These are phyloP conservation scores for Drosophila guanche DNA, from an alignment of 1,140 invertebrate genomes.

Conservation along the genomic window DNA sequence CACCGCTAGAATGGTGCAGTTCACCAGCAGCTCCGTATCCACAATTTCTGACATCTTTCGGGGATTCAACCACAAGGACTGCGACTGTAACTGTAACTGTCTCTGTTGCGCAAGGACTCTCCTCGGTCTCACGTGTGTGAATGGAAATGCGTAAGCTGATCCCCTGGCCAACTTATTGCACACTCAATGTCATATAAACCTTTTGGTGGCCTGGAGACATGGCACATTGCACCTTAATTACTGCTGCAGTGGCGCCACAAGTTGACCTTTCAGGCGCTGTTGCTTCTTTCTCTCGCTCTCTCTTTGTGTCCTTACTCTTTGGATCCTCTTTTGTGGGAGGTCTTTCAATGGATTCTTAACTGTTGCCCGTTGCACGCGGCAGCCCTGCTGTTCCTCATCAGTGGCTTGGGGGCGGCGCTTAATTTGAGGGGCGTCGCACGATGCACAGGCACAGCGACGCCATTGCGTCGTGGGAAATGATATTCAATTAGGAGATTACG, in stretches of 20 bases:
- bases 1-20: constrained; percentile 80
- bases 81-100: too few relatives aligned
- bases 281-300: background rate
- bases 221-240: constrained; percentile 50
- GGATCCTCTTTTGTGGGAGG: constrained; percentile 8
- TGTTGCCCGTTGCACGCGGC: constrained; percentile 6
- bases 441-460: constrained; percentile 12
- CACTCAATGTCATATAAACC: constrained; percentile 55
- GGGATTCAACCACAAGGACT: background rate
- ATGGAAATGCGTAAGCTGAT: constrained; percentile 20
- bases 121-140: too few relatives aligned
- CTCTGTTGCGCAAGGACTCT: constrained; percentile 43
- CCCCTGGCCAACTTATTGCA: constrained; percentile 38
- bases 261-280: constrained; percentile 11
- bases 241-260: constrained; percentile 10
- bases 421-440: constrained; percentile 16
- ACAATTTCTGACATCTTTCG: constrained; percentile 77
- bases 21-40: constrained; percentile 79
- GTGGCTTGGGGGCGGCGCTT: background rate
- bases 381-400: background rate
- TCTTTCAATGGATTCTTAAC: constrained; percentile 16
- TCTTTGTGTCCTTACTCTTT: background rate
- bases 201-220: constrained; percentile 15
- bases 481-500: constrained; percentile 24
- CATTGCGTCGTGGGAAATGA: constrained; percentile 15